Base-by-base conservation (phyloP, 2,113 vertebrate species). In the Pedetes capensis region DNA sequence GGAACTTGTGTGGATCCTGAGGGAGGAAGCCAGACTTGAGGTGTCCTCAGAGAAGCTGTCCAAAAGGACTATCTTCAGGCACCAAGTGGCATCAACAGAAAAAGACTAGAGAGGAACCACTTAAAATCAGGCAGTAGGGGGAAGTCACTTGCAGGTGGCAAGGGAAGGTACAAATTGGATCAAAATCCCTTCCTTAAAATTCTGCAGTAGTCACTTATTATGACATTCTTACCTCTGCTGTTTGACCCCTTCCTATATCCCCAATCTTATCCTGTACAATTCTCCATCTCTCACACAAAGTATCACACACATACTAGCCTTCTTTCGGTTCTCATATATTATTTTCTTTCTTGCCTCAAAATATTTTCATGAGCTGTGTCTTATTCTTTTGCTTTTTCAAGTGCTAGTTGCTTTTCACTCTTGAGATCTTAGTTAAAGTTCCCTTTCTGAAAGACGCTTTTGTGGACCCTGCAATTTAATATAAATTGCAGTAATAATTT, bases 401-500 rank as follows among this genome's bases (percentile, higher is more conserved):
- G 66, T n/a, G 25, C 27, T 69, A 29, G 20, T 10, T 94, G 13
- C 32, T 64, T 8, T 92, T 39, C n/a, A n/a, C n/a, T n/a, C 25
- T 87, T 83, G n/a, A 68, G n/a, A n/a, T n/a, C n/a, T 84, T 83
- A 13, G 63, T 63, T 95, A 83, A 87, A 89, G n/a, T 61, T 71
- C 29, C 82, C 16, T 78, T 5, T 16, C 59, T n/a, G n/a, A n/a
- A n/a, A n/a, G n/a, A 93, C 53, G 20, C 17, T 57, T 89, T 47
- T 74, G 12, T 89, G 57, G 34, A 86, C 12, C 11, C 16, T 37
- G 69, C 32, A 85, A 69, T 75, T 90, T 82, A 90, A 72, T 9
- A 42, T 87, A 87, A 34, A 57, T 68, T 90, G 86, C 29, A 76
- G 1, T 84, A 91, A 80, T 88, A 87, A 42, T 86, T 87, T 79